These are phyloP conservation scores for Podarcis lilfordi DNA, from an alignment of 2,797 vertebrate genomes.

Conservation along the genomic window DNA sequence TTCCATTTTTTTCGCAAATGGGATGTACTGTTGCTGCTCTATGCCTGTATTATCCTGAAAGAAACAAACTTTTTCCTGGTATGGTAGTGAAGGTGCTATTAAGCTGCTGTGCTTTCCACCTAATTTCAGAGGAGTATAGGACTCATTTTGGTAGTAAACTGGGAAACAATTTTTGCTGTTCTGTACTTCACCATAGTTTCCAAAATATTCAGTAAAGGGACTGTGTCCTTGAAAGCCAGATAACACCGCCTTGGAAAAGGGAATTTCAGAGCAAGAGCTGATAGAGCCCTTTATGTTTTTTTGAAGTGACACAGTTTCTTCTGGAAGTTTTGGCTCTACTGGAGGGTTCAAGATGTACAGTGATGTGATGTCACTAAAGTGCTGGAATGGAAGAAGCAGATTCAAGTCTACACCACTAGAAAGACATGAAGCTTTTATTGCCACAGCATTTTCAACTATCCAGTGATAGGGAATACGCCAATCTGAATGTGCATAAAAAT, in stretches of 20 bases:
- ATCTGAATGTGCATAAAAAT: background rate
- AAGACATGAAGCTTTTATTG: background rate
- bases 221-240: constrained; percentile 41
- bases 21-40: constrained; percentile 7
- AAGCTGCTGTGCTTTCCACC: constrained; percentile 23
- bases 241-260: constrained; percentile 22
- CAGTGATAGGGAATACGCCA: background rate
- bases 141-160: constrained; percentile 31
- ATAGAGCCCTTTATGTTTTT: constrained; percentile 42
- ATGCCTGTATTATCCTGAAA: constrained; percentile 7
- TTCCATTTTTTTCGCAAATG: constrained; percentile 50
- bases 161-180: constrained; percentile 40
- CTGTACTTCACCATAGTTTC: constrained; percentile 33
- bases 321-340: constrained; percentile 41
- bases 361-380: constrained; percentile 86
- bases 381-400: constrained; percentile 75
- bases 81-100: constrained; percentile 40
- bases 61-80: constrained; percentile 12
- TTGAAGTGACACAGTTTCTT: constrained; percentile 35
- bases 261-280: constrained; percentile 32
- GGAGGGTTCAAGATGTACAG: constrained; percentile 72
- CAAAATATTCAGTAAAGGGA: constrained; percentile 41
- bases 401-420: constrained; percentile 1
- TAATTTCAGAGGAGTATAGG: constrained; percentile 32
- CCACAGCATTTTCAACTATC: background rate